Base-by-base conservation (phyloP, 92 coral and sea anemone genomes). In the Phenganax subtilis region DNA sequence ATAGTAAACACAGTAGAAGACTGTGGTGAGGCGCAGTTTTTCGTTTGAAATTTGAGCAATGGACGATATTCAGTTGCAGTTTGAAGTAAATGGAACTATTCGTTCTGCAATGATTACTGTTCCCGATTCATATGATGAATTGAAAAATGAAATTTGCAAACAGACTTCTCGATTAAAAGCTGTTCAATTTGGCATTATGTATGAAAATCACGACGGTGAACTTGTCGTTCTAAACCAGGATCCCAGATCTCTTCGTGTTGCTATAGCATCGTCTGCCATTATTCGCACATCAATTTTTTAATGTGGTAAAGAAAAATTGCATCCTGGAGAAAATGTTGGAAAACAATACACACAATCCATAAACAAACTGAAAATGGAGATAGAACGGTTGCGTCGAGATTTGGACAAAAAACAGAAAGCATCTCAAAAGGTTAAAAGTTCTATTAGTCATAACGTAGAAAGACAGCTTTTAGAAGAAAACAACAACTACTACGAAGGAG, bases 141-240 rank as follows among this genome's bases (percentile, higher is more conserved):
- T 61, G 28, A 25, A 61, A n/a, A 61, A 61, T 61, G 67, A 61
- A 28, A 61, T 61, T 8, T 25, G 67, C 16, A 61, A 61, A 61
- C 67, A 61, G 17, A n/a, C 0, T 12, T 12, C 17, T 7, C 67
- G 67, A 61, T 12, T 61, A 61, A 61, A 12, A 12, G 67, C 28
- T 12, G 14, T n/a, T n/a, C 25, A 12, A n/a, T 12, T 61, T 61
- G 67, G 67, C 8, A 61, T 61, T 12, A 61, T 61, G 67, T 61
- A 61, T 61, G 67, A 61, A 61, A 61, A 61, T 61, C 11, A 61
- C 67, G 67, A 61, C 67, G 67, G 67, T 61, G 67, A 61, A 61
- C 28, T 3, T 25, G 67, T 61, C 17, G 67, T 61, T 12, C 6
- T 61, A 61, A 61, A 61, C 67, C 16, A 12, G 25, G 67, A 61